Base-by-base conservation (phyloP, 37 sponge, comb jelly and placozoan species). In the Aplysina aerophoba region DNA sequence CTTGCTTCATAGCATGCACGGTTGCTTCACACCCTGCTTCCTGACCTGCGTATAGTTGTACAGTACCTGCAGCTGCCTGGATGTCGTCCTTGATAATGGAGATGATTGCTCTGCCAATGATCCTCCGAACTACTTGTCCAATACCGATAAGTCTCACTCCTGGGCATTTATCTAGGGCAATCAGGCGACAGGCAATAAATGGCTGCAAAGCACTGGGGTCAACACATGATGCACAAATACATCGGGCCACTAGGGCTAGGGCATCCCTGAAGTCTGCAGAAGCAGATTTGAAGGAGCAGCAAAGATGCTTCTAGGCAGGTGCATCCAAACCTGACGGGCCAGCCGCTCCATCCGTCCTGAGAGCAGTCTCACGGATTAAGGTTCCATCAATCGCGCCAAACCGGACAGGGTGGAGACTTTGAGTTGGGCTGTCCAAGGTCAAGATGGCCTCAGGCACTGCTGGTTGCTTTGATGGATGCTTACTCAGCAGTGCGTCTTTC, bases 41-140 rank as follows among this genome's bases (percentile, higher is more conserved):
- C 39, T 82, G 83, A 33, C 83, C 83, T 59, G 83, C 83, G 14
- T 15, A 59, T 60, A 82, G 83, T 54, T 82, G 83, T 40, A 82
- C n/a, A 35, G 64, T 33, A 27, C 83, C 83, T 25, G 83, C 66
- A 53, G 57, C 80, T 36, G 30, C 57, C 37, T 28, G 55, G 57
- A 79, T 79, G 55, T 79, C 80, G 15, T 41, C 57, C 30, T 28
- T 53, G 57, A 79, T 41, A 28, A 55, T 41, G 55, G 55, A 54
- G 34, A 62, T 22, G 20, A 82, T 37, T 33, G 83, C 83, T 54
- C 55, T 59, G 27, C 83, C 65, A 6, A 82, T 62, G 63, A 82
- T 82, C 66, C 65, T 44, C 34, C 83, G 63, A 1, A 62, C 40
- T 36, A 54, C 33, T 37, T 82, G 65, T 4, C 83, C 63, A 61